These are phyloP conservation scores for Cyphomyrus plagiostoma DNA, from an alignment of 2,113 vertebrate genomes.

Conservation along the genomic window DNA sequence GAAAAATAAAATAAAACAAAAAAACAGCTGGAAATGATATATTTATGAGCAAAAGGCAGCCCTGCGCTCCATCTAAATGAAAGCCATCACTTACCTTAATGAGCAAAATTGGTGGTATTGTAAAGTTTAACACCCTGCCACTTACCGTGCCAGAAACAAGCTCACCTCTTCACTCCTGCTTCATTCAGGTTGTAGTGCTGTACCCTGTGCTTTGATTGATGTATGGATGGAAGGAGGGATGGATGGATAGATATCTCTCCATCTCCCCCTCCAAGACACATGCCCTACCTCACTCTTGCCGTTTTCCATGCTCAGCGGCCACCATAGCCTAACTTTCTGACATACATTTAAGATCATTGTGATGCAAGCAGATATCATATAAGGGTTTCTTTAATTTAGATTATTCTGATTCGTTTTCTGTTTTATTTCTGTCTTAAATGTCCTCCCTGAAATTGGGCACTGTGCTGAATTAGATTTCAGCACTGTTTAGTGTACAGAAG, in stretches of 20 bases:
- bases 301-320: neutral
- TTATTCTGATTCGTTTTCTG: neutral
- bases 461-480: neutral
- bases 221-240: neutral
- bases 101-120: slow-evolving; percentile 44
- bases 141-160: slow-evolving; percentile 23
- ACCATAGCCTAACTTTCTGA: neutral
- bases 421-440: neutral
- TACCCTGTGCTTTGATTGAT: neutral
- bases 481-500: neutral
- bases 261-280: neutral
- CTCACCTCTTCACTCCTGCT: neutral
- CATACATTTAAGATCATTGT: neutral
- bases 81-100: slow-evolving; percentile 52
- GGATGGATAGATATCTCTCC: neutral
- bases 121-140: slow-evolving; percentile 36
- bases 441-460: neutral
- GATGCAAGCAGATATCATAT: neutral
- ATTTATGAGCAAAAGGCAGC: slow-evolving; percentile 56
- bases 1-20: slow-evolving; percentile 12
- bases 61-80: slow-evolving; percentile 50
- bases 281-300: neutral
- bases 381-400: neutral
- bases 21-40: slow-evolving; percentile 50
- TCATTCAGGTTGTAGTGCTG: too few relatives aligned